phyloP scores from a whole-genome alignment of 2,797 vertebrate species.

The Sorex maritimensis region DNA sequence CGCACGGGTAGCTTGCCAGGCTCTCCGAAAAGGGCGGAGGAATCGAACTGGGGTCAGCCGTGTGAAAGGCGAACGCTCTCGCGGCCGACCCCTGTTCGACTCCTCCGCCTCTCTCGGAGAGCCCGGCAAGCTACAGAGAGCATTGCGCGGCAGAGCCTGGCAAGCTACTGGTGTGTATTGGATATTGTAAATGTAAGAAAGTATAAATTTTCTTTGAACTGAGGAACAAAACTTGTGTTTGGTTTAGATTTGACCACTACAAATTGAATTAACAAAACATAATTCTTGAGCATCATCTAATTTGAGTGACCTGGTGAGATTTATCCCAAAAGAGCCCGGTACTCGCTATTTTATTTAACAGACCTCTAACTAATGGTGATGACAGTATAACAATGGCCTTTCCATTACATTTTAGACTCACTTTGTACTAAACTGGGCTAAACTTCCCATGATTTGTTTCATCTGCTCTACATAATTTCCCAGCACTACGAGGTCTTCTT shows the following conservation, averaged over 20 bases:
- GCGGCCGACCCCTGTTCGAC: no score
- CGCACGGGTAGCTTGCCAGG: no score
- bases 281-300: neutral
- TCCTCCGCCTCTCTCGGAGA: no score
- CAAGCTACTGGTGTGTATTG: no score
- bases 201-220: neutral
- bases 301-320: neutral
- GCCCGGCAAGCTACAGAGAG: no score
- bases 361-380: neutral
- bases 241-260: neutral
- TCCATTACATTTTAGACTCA: neutral
- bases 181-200: neutral
- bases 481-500: neutral
- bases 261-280: neutral
- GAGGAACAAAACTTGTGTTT: neutral
- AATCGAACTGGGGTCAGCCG: no score
- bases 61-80: no score
- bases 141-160: no score
- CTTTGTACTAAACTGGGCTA: neutral
- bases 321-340: neutral
- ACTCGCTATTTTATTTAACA: slow-evolving; percentile 36
- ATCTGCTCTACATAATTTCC: neutral
- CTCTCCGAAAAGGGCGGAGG: no score
- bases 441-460: neutral
- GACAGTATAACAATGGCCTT: neutral